These are phyloP conservation scores for Megaptera novaeangliae DNA, from an alignment of 2,113 vertebrate species.

Conservation along the genomic window DNA sequence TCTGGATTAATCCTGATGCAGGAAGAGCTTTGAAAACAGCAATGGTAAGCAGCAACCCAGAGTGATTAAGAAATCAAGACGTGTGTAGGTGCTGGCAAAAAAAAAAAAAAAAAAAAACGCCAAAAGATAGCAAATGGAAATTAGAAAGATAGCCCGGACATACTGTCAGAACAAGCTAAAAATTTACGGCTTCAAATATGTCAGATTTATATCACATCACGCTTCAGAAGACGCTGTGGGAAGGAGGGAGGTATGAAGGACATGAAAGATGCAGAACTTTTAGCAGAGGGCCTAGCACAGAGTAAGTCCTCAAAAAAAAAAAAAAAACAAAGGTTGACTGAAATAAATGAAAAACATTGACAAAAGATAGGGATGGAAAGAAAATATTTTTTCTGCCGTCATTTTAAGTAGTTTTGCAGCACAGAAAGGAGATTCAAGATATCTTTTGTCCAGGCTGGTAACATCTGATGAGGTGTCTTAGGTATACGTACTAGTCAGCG, in stretches of 20 bases:
- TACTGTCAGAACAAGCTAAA: neutral
- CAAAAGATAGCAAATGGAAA: slow-evolving; percentile 17
- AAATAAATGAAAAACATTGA: neutral
- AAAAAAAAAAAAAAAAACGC: slow-evolving; percentile 6
- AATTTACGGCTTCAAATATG: neutral
- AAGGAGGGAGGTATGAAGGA: neutral
- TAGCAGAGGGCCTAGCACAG: neutral
- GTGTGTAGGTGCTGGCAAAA: slow-evolving; percentile 48
- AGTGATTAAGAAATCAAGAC: slow-evolving; percentile 59
- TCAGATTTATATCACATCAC: neutral
- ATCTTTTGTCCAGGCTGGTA: neutral
- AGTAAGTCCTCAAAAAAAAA: neutral
- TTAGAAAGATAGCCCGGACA: slow-evolving; percentile 14
- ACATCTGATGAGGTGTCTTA: neutral
- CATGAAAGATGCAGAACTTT: neutral
- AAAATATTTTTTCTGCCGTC: neutral
- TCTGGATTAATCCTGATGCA: slow-evolving; percentile 57
- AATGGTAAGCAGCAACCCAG: slow-evolving; percentile 39
- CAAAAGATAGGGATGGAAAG: neutral
- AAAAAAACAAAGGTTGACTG: neutral
- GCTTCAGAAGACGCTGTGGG: neutral
- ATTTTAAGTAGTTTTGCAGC: neutral
- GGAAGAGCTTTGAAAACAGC: slow-evolving; percentile 65
- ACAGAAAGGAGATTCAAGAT: neutral
- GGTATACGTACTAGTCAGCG: neutral